Base-by-base conservation (phyloP, 2,113 vertebrate species). In the Channa argus region DNA sequence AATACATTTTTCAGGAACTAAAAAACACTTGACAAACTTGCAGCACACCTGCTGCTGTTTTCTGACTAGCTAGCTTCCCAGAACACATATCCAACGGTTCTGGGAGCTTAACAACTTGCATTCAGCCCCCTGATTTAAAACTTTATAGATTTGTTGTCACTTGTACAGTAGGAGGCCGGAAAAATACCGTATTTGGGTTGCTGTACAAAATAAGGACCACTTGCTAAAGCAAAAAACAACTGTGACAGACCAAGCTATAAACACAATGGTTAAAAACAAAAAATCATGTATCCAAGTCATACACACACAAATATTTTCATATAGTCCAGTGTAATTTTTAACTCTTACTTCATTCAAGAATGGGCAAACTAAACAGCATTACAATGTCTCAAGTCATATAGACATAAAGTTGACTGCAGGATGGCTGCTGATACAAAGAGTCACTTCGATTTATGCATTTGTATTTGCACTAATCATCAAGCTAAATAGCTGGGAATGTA, bases 281-380 rank as follows among this genome's bases (percentile, higher is more conserved):
- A 54, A 4, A 77, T 75, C 77, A 87, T 39, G 6, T 80, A 56
- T 85, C 47, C 52, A 76, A 13, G 45, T n/a, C 86, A 5, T 63
- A 52, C 83, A 62, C 74, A 74, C 73, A 86, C 61, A 72, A 49
- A 86, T 24, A 84, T 73, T 84, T 88, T 85, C 86, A 88, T 85
- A 91, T 90, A 85, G 74, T 88, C 86, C 76, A 59, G 72, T 83
- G 45, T 80, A 0, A 68, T 86, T 90, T 92, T 90, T 74, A 92
- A 90, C 88, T 79, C 59, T 80, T 59, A 79, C 59, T 79, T 87
- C 78, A 74, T 55, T 56, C 44, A 86, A 92, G 87, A 82, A 77
- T 65, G 83, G 75, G 60, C 38, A 15, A 33, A 47, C 24, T 53
- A 55, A 56, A 1, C 5, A 24, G 24, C 2, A 37, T 64, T 43